phyloP scores from a whole-genome alignment of 2,888 invertebrate species.

The Oasisia sp. region DNA sequence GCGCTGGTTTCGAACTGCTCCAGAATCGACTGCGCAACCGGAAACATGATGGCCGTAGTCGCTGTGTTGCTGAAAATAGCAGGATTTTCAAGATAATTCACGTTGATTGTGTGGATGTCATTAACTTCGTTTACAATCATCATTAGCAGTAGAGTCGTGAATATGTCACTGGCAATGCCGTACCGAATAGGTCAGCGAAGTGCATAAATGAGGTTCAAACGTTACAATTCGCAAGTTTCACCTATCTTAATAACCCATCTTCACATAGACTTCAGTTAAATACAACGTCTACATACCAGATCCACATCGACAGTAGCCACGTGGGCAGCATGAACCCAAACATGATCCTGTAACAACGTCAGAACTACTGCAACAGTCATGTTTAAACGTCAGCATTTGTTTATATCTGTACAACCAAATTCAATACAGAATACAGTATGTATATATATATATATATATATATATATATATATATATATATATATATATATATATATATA shows the following conservation, averaged over 20 bases:
- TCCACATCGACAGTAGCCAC: constrained; percentile 96
- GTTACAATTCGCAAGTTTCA: not conserved
- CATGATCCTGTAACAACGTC: constrained; percentile 50
- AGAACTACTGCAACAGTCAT: not conserved
- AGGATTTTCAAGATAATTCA: too few relatives aligned
- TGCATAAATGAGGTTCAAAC: too few relatives aligned
- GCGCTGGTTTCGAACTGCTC: constrained; percentile 27
- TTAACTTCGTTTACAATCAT: too few relatives aligned
- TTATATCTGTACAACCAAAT: not conserved
- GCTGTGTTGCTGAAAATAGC: constrained; percentile 78
- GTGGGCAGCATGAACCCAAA: constrained; percentile 78
- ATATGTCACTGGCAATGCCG: too few relatives aligned
- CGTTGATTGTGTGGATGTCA: too few relatives aligned
- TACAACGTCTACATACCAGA: constrained; percentile 66
- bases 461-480: too few relatives aligned
- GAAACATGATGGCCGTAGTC: constrained; percentile 67
- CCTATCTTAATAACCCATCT: not conserved
- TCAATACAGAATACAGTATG: not conserved
- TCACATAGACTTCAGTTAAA: not conserved
- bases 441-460: not conserved
- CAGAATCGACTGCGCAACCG: constrained; percentile 55
- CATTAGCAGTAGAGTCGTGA: too few relatives aligned
- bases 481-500: too few relatives aligned
- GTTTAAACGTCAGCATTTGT: not conserved
- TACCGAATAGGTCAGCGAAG: too few relatives aligned